Evolutionary conservation across 2,113 vertebrate species (phyloP).

Genomic region (Paedocypris sp.): DNA sequence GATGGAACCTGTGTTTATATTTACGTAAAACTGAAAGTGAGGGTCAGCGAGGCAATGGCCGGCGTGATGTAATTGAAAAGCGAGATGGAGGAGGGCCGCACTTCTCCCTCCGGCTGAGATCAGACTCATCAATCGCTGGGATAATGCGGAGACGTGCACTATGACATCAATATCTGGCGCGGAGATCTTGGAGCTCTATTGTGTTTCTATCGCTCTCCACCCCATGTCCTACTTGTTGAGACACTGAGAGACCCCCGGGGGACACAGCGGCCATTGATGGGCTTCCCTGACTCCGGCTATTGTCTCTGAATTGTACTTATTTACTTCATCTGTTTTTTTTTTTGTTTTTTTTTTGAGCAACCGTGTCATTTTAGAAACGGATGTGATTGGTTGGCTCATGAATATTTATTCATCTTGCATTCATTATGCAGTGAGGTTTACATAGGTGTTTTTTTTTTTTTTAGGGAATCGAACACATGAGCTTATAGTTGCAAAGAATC

Average conservation of each 20-base stretch:
- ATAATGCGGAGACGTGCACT: conserved; percentile 44
- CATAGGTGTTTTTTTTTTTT: too few relatives aligned
- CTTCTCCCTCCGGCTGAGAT: conserved; percentile 50
- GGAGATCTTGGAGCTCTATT: conserved; percentile 34
- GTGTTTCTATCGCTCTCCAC: conserved; percentile 30
- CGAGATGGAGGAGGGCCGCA: neutral
- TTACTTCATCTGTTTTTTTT: conserved; percentile 24
- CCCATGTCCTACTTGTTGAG: neutral
- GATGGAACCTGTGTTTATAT: neutral
- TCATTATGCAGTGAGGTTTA: too few relatives aligned
- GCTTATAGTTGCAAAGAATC: too few relatives aligned
- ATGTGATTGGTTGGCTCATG: too few relatives aligned
- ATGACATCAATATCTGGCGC: conserved; percentile 50
- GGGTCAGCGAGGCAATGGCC: neutral
- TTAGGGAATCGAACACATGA: too few relatives aligned
- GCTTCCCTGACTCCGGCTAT: conserved; percentile 23
- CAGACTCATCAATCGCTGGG: conserved; percentile 50
- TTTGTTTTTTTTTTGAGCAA: too few relatives aligned
- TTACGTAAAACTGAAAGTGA: neutral
- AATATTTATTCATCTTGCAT: too few relatives aligned
- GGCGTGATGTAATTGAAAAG: neutral
- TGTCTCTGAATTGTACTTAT: conserved; percentile 23
- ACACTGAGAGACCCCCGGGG: conserved; percentile 13
- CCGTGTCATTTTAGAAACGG: too few relatives aligned
- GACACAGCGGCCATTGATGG: conserved; percentile 41